Evolutionary conservation across 2,797 vertebrate species (phyloP).

Genomic region (Eidolon dupreanum): DNA sequence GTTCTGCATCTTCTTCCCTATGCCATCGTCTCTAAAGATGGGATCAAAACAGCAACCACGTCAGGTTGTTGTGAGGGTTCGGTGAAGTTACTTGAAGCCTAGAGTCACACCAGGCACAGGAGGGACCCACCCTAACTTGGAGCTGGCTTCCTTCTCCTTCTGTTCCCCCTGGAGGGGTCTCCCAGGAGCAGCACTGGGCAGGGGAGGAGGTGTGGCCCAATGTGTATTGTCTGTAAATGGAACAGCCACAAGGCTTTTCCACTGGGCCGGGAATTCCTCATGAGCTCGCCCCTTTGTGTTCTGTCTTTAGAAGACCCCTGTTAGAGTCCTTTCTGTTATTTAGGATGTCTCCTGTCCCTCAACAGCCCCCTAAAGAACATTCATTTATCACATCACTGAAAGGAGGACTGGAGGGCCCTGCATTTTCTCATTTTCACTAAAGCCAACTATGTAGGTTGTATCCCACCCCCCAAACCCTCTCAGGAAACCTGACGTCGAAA

Average conservation of each 20-base stretch:
- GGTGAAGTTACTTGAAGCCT: not conserved
- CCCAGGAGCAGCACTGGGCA: not conserved
- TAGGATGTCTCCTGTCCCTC: not conserved
- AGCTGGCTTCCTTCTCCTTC: not conserved
- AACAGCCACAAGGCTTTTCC: not conserved
- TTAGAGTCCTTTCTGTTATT: not conserved
- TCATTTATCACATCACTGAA: not conserved
- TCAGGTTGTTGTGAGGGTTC: not conserved
- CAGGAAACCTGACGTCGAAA: not conserved
- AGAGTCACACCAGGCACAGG: not conserved
- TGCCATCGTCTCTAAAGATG: not conserved
- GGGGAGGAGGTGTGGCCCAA: not conserved
- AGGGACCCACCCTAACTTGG: accelerated
- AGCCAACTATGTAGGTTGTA: not conserved
- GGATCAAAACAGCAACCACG: accelerated
- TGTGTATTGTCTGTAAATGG: not conserved
- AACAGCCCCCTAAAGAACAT: accelerated
- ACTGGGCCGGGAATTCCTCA: not conserved
- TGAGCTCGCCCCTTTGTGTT: too few species aligned
- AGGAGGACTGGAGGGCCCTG: not conserved
- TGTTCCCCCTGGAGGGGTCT: not conserved
- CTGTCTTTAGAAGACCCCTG: not conserved
- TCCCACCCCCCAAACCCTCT: not conserved
- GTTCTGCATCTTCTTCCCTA: not conserved
- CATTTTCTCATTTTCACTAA: not conserved